A percentile compares a stretch with the other conserved stretches of the same genome.
Conservation (phyloP, 2,888 invertebrate genomes). For the Gisinianus flammeolus region DNA sequence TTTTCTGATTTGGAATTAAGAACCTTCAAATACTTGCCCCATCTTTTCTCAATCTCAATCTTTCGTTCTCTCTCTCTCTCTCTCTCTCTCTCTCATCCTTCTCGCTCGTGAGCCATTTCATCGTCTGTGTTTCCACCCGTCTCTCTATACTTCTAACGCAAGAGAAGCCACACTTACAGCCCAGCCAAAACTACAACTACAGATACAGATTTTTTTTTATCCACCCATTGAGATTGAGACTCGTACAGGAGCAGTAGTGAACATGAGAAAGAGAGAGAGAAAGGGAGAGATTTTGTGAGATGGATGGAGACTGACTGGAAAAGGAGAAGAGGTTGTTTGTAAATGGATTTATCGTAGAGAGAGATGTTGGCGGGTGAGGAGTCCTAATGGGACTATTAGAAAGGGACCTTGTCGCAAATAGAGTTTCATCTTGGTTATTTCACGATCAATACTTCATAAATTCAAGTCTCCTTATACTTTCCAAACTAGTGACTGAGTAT, state of each 20-base stretch:
- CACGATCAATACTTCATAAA: conserved; percentile 21
- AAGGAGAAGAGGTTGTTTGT: conserved; percentile 20
- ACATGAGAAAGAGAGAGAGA: neutral
- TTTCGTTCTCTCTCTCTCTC: neutral
- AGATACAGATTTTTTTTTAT: neutral
- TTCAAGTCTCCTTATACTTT: neutral
- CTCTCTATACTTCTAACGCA: neutral
- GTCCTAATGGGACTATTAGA: conserved; percentile 25
- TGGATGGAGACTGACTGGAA: neutral
- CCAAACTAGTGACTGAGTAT: neutral
- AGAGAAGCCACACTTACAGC: neutral
- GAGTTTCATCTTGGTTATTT: conserved; percentile 15
- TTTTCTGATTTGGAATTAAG: conserved; percentile 4
- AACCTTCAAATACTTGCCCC: neutral
- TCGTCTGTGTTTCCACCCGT: neutral
- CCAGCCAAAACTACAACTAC: neutral
- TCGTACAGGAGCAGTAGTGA: neutral
- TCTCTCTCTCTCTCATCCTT: neutral
- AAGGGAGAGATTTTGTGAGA: neutral
- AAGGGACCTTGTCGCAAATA: conserved; percentile 14
- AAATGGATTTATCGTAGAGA: conserved; percentile 26
- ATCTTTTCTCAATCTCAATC: neutral
- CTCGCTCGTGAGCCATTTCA: no score
- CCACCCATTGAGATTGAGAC: neutral
- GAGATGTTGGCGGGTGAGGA: neutral